These are phyloP conservation scores for Stercorarius parasiticus DNA, from an alignment of 2,113 vertebrate genomes.

Conservation along the genomic window DNA sequence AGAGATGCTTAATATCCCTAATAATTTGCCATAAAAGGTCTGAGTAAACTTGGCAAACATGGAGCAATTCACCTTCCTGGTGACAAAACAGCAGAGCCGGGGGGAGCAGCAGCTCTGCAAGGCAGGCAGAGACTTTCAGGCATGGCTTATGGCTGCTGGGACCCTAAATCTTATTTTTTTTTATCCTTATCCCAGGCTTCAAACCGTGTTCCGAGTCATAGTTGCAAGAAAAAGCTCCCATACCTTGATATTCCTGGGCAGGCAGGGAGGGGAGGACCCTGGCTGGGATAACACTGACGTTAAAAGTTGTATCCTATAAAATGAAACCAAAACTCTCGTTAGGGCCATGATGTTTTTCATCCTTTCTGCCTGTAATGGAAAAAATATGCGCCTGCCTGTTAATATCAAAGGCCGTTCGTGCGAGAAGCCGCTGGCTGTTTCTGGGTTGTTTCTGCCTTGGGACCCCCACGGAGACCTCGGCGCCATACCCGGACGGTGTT, in stretches of 20 bases:
- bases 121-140: background rate
- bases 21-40: background rate
- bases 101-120: background rate
- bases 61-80: background rate
- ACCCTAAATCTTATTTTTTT: background rate
- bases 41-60: fast-evolving
- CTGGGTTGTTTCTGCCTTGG: background rate
- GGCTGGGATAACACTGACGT: fast-evolving
- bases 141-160: background rate
- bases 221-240: background rate
- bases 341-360: fast-evolving
- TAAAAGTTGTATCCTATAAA: background rate
- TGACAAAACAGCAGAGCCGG: background rate
- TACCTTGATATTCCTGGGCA: fast-evolving
- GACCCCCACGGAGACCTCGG: background rate
- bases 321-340: fast-evolving
- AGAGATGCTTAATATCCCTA: background rate
- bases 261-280: background rate
- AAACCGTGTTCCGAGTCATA: background rate
- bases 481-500: fast-evolving
- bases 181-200: background rate
- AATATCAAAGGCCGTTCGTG: fast-evolving
- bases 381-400: background rate
- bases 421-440: background rate
- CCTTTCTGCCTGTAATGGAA: background rate